Evolutionary conservation across 2,888 invertebrate species (phyloP), one percentile per base, ranked within the genome.

Genomic region (Hydrotaea cyrtoneurina): DNA sequence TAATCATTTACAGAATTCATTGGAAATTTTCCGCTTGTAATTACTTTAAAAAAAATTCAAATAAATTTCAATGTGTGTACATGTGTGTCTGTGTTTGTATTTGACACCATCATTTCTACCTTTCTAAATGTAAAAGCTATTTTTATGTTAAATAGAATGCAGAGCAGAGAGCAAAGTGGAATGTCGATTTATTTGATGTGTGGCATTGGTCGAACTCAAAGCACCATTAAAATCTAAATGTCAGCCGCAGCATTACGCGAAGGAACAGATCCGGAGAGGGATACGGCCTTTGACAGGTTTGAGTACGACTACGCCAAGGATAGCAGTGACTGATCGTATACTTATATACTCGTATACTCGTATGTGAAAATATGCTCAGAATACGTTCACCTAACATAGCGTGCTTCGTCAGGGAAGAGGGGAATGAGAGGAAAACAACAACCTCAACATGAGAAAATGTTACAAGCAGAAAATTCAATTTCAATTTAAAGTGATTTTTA

Each of bases 401-500:
- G 50, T 50, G 50, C 0, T 55, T 7, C 2, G 7, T 4, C 7
- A 31, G 15, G n/a, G 5, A 55, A 55, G 21, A n/a, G n/a, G n/a
- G n/a, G n/a, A 55, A 8, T 55, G 19, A 74, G 13, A 43, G 11
- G 26, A 23, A 26, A 62, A 57, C 36, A 59, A 43, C 15, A 31
- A 31, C n/a, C 46, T 26, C 13, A 31, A 46, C 46, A 75, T 64
- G 62, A 78, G n/a, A 1, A 31, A 31, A 66, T 74, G 77, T 75
- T 75, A 64, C 62, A 80, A 78, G 69, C 80, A 80, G 75, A 83
- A 80, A 83, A 78, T 83, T 83, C 80, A 80, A 80, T 80, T 80
- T 83, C n/a, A 80, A 83, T 80, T 83, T 80, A 83, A 83, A 83
- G 78, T 83, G 83, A 83, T 83, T 83, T 83, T 83, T 83, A 80